phyloP scores from a whole-genome alignment of 2,888 invertebrate species.

The Omphaloscelis lunosa region DNA sequence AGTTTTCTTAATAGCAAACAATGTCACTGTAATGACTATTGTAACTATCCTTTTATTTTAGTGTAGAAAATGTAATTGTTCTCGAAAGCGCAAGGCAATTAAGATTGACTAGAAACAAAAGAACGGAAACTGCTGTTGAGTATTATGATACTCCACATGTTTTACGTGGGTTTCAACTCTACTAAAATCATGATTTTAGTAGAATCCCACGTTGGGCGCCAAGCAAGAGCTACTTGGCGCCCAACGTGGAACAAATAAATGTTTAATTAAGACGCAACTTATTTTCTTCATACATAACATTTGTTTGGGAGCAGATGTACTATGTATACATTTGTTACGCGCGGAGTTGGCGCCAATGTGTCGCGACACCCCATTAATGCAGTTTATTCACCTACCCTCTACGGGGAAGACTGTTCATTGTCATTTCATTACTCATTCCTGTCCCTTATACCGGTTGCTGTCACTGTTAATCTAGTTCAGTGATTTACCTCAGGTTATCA shows the following conservation, averaged over 20 bases:
- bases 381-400: slow-evolving; percentile 81
- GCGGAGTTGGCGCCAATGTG: slow-evolving; percentile 73
- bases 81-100: slow-evolving; percentile 25
- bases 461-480: slow-evolving; percentile 49
- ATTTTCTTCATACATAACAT: slow-evolving; percentile 15
- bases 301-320: slow-evolving; percentile 24
- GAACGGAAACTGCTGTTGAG: slow-evolving; percentile 26
- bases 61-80: slow-evolving; percentile 1
- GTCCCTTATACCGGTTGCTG: slow-evolving; percentile 25
- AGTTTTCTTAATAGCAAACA: slow-evolving; percentile 25
- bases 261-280: slow-evolving; percentile 7
- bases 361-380: slow-evolving; percentile 78
- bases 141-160: no score
- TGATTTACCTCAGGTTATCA: slow-evolving; percentile 44
- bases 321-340: slow-evolving; percentile 50
- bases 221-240: background rate
- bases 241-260: slow-evolving; percentile 8
- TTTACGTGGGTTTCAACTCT: no score
- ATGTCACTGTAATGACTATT: slow-evolving; percentile 3
- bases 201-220: slow-evolving; percentile 22
- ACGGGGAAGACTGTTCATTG: slow-evolving; percentile 65
- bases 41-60: slow-evolving; percentile 7
- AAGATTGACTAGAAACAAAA: slow-evolving; percentile 33
- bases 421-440: slow-evolving; percentile 64
- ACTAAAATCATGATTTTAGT: slow-evolving; percentile 30